Base-by-base conservation (phyloP, 53 echinoderm and acorn worm genomes). In the Holothuria scabra region DNA sequence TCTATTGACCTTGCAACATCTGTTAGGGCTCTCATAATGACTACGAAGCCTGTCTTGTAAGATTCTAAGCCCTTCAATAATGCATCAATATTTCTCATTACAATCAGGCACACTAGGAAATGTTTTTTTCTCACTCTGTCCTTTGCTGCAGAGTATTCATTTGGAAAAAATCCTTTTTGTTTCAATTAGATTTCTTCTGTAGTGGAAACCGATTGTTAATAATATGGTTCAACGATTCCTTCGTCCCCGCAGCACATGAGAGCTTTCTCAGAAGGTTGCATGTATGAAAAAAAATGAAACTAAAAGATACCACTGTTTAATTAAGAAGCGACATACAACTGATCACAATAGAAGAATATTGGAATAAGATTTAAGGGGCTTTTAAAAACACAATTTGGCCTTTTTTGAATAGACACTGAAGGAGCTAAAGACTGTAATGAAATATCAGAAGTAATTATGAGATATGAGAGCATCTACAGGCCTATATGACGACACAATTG, bases 271-370 rank as follows among this genome's bases (percentile, higher is more conserved):
- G 72, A 72, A 72, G 72, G 72, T 46, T 44, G 72, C 23, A 72
- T 18, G 52, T 72, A 25, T 23, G 14, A 65, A 72, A 72, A 72
- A 72, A 72, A 72, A 22, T 72, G 72, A 72, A 72, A 72, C 72
- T 72, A 72, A 72, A 72, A 72, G 72, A 72, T 72, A 72, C 72
- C 72, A 72, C 72, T 23, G 48, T 72, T 72, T 72, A 72, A 72
- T 72, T 72, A 72, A 72, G 72, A 72, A 72, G 72, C 23, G 72
- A 72, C 72, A 72, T 46, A 72, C 72, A 72, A 72, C 26, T 25
- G 72, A 72, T 72, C 72, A 46, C 72, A 72, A 23, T 25, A 46
- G 46, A 72, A 72, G 72, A 72, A 72, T 72, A 72, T 72, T 72
- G 72, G 72, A 72, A 72, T 72, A 72, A 72, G 72, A 72, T 72